Percentiles rank a stretch among this genome's conserved stretches.
These are phyloP conservation scores for Phenacoccus solenopsis DNA, from an alignment of 1,140 invertebrate species.

Conservation along the genomic window DNA sequence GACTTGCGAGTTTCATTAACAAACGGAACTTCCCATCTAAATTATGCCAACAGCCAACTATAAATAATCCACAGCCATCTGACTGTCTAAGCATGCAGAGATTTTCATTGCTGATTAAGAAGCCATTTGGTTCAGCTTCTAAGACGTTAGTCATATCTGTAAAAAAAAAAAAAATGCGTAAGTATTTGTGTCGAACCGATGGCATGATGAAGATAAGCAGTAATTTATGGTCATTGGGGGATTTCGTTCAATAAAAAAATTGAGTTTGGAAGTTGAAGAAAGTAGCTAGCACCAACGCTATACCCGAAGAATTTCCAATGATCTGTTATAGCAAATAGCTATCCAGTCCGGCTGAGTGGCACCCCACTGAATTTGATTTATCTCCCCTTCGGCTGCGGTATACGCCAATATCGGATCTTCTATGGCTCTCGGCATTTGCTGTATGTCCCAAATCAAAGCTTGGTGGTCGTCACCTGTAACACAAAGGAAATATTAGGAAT, in stretches of 20 bases:
- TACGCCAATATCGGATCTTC: conserved; percentile 99
- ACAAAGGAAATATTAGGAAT: conserved; percentile 1
- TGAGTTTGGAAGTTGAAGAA: neutral
- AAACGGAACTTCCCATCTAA: neutral
- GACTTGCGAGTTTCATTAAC: neutral
- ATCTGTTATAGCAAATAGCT: conserved; percentile 97
- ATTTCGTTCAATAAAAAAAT: neutral
- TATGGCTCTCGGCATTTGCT: conserved; percentile 98
- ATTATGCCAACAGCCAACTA: neutral
- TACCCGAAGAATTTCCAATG: conserved; percentile 92
- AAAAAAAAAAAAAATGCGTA: too few species aligned
- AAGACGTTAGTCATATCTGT: conserved; percentile 13
- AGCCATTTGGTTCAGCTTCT: neutral
- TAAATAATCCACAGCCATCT: neutral
- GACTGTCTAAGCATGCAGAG: neutral
- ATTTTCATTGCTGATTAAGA: neutral
- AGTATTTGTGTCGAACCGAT: too few species aligned
- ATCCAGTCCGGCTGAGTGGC: conserved; percentile 99
- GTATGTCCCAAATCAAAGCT: conserved; percentile 99
- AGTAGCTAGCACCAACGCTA: neutral
- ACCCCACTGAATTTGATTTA: conserved; percentile 99
- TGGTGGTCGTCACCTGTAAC: conserved; percentile 89
- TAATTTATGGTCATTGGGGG: too few species aligned
- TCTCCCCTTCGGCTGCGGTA: conserved; percentile 94
- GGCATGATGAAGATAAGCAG: too few species aligned